Conservation (phyloP, 2,888 invertebrate species). For the Microdon myrmicae region DNA sequence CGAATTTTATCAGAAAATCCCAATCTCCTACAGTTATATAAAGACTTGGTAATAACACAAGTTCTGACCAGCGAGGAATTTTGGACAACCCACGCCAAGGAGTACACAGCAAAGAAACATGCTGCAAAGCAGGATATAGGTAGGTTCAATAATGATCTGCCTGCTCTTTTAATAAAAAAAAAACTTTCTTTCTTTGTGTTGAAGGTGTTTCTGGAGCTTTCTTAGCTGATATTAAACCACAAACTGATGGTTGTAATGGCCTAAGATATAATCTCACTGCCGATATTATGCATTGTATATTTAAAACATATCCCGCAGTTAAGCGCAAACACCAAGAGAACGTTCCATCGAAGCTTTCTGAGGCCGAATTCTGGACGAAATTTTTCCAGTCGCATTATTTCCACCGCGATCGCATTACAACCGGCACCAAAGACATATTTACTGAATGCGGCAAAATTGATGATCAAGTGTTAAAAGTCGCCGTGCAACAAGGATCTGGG, state of each 20-base stretch:
- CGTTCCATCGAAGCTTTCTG: constrained; percentile 94
- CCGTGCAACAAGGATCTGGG: constrained; percentile 80
- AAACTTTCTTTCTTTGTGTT: background rate
- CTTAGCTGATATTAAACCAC: constrained; percentile 94
- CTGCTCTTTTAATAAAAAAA: background rate
- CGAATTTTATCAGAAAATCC: constrained; percentile 91
- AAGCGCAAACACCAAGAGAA: constrained; percentile 95
- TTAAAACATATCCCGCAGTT: constrained; percentile 98
- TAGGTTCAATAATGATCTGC: constrained; percentile 57
- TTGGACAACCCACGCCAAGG: constrained; percentile 90
- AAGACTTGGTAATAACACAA: constrained; percentile 95
- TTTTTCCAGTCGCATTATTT: constrained; percentile 99
- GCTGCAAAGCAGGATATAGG: constrained; percentile 87
- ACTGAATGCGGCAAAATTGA: constrained; percentile 97
- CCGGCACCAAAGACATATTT: constrained; percentile 93
- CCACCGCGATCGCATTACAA: constrained; percentile 91
- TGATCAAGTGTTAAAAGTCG: constrained; percentile 82
- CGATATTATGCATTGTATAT: constrained; percentile 97
- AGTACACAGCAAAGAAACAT: constrained; percentile 78
- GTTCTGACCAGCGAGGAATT: constrained; percentile 97
- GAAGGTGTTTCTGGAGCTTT: constrained; percentile 79
- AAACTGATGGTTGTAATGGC: constrained; percentile 96
- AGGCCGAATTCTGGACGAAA: constrained; percentile 98
- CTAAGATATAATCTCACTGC: constrained; percentile 96
- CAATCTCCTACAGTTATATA: constrained; percentile 90